Conservation (phyloP, 2,888 invertebrate species). For the Eurytoma adleriae region DNA sequence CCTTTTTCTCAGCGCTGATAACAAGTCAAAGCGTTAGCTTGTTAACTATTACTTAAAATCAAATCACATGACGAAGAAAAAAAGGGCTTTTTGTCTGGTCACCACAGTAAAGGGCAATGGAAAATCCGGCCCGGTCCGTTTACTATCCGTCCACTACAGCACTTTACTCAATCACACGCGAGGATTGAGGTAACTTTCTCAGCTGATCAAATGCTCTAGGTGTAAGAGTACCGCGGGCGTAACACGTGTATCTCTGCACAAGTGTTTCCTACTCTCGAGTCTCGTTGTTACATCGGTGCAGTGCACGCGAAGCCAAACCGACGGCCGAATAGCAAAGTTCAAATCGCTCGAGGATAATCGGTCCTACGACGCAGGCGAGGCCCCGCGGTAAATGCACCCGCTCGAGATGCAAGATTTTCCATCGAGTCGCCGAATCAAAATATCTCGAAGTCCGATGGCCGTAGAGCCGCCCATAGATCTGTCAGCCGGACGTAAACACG, state of each 20-base stretch:
- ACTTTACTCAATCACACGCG: too few species aligned
- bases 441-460: background rate
- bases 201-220: too few species aligned
- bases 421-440: constrained; percentile 27
- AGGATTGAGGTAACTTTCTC: too few species aligned
- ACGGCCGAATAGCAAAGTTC: constrained; percentile 32
- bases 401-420: background rate
- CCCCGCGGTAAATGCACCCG: constrained; percentile 14
- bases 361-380: background rate
- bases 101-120: too few species aligned
- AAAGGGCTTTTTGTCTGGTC: too few species aligned
- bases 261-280: background rate
- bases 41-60: too few species aligned
- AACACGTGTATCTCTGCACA: background rate
- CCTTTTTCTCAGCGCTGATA: too few species aligned
- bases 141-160: too few species aligned
- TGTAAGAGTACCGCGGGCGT: too few species aligned
- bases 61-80: too few species aligned
- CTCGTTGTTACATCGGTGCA: background rate
- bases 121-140: too few species aligned
- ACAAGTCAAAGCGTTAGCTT: too few species aligned
- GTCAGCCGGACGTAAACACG: constrained; percentile 58
- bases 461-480: background rate
- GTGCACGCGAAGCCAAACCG: background rate
- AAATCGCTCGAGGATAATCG: constrained; percentile 11